Conservation (phyloP, 2,888 invertebrate species). For the Drosophila austrosaltans region DNA sequence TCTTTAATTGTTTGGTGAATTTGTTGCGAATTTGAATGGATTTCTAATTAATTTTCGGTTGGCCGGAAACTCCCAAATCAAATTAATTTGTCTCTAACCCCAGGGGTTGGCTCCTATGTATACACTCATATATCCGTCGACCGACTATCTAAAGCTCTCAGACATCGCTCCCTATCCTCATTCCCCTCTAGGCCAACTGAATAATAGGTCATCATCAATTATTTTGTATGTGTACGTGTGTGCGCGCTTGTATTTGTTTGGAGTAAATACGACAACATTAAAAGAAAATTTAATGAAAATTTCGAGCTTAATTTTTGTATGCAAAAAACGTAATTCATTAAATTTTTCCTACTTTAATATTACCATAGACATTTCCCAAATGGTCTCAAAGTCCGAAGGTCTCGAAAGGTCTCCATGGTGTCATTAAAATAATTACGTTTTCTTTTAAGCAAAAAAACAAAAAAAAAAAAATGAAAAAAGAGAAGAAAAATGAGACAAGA, state of each 20-base stretch:
- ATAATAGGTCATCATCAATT: slow-evolving; percentile 61
- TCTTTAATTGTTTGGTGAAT: slow-evolving; percentile 8
- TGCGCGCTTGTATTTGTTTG: not conserved
- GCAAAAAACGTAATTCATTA: slow-evolving; percentile 53
- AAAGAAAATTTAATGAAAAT: slow-evolving; percentile 31
- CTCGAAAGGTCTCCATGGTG: slow-evolving; percentile 48
- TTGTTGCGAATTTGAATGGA: slow-evolving; percentile 32
- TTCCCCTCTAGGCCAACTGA: slow-evolving; percentile 34
- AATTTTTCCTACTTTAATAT: slow-evolving; percentile 49
- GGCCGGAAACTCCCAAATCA: slow-evolving; percentile 42
- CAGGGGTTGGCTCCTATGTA: slow-evolving; percentile 6
- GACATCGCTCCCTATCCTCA: not conserved
- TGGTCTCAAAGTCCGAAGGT: slow-evolving; percentile 12
- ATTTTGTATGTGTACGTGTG: slow-evolving; percentile 30
- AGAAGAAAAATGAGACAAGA: not conserved
- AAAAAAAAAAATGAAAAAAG: slow-evolving; percentile 4
- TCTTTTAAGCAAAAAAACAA: slow-evolving; percentile 18
- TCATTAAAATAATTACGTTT: slow-evolving; percentile 68
- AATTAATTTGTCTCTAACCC: slow-evolving; percentile 47
- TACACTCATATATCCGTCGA: not conserved
- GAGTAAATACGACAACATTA: slow-evolving; percentile 47
- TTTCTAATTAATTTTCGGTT: slow-evolving; percentile 50
- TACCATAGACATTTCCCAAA: slow-evolving; percentile 5
- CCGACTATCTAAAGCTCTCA: not conserved
- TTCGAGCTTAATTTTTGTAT: slow-evolving; percentile 27